phyloP scores from a whole-genome alignment of 1,140 invertebrate genomes.

The Sitobion miscanthi region DNA sequence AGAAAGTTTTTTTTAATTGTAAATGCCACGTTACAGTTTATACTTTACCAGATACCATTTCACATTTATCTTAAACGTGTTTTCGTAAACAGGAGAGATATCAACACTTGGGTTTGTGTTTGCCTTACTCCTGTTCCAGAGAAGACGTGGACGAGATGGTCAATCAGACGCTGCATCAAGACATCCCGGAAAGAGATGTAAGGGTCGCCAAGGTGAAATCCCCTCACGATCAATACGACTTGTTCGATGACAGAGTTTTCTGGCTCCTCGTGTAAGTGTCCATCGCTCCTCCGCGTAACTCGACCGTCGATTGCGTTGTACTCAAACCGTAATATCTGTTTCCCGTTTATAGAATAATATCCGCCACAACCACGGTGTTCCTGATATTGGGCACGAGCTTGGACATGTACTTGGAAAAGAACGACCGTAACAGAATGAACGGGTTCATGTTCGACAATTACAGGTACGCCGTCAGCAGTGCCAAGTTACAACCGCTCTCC shows the following conservation, averaged over 20 bases:
- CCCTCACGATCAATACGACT: constrained; percentile 71
- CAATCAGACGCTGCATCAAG: constrained; percentile 65
- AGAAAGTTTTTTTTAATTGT: neutral
- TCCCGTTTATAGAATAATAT: constrained; percentile 66
- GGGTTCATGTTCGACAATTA: constrained; percentile 57
- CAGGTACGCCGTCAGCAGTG: constrained; percentile 51
- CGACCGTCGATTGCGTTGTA: neutral
- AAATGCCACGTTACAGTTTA: neutral
- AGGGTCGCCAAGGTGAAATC: constrained; percentile 69
- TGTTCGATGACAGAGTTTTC: constrained; percentile 74
- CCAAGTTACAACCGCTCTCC: constrained; percentile 31
- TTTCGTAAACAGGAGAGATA: constrained; percentile 52
- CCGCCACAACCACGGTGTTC: constrained; percentile 66
- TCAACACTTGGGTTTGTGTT: constrained; percentile 72
- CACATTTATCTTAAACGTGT: neutral
- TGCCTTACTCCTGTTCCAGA: constrained; percentile 72
- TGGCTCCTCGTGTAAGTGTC: constrained; percentile 73
- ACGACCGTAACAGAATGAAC: constrained; percentile 30
- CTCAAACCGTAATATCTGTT: neutral
- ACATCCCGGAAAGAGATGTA: constrained; percentile 62
- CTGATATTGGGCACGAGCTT: constrained; percentile 67
- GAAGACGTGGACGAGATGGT: constrained; percentile 69
- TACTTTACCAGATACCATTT: neutral
- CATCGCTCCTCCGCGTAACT: neutral
- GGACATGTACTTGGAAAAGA: constrained; percentile 63